Conservation (phyloP, 2,888 invertebrate genomes). For the Hololepta plana region DNA sequence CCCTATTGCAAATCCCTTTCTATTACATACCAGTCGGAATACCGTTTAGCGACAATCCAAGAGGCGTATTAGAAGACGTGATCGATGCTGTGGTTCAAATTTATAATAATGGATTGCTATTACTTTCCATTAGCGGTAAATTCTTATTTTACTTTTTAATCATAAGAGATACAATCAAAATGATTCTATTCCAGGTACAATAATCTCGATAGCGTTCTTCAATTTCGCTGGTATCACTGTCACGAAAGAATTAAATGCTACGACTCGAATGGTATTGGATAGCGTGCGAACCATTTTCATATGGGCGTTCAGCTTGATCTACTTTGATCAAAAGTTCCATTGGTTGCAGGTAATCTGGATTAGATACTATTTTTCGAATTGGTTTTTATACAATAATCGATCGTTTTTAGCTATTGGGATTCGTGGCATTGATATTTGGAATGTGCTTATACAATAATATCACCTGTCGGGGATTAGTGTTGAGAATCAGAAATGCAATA, state of each 20-base stretch:
- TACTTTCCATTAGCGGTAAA: conserved; percentile 46
- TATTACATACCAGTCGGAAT: conserved; percentile 61
- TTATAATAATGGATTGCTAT: conserved; percentile 38
- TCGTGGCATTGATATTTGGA: conserved; percentile 55
- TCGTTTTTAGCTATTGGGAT: conserved; percentile 48
- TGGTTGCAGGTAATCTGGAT: conserved; percentile 42
- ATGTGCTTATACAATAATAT: conserved; percentile 63
- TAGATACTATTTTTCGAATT: not conserved
- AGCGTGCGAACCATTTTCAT: conserved; percentile 70
- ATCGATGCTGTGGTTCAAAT: conserved; percentile 75
- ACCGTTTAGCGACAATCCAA: conserved; percentile 60
- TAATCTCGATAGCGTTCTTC: conserved; percentile 81
- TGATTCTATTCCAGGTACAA: conserved; percentile 39
- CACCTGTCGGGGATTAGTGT: conserved; percentile 15
- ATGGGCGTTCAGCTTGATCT: conserved; percentile 61
- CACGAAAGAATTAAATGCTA: conserved; percentile 85
- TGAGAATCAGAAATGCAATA: conserved; percentile 13
- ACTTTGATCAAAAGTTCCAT: conserved; percentile 67
- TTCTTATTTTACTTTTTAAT: conserved; percentile 33
- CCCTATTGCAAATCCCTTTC: conserved; percentile 51
- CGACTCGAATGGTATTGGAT: conserved; percentile 79
- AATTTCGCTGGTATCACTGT: conserved; percentile 85
- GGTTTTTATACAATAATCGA: not conserved
- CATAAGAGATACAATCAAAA: not conserved
- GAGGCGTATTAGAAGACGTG: conserved; percentile 64